These are phyloP conservation scores for Tyrophagus putrescentiae DNA, from an alignment of 1,140 invertebrate species.

Conservation along the genomic window DNA sequence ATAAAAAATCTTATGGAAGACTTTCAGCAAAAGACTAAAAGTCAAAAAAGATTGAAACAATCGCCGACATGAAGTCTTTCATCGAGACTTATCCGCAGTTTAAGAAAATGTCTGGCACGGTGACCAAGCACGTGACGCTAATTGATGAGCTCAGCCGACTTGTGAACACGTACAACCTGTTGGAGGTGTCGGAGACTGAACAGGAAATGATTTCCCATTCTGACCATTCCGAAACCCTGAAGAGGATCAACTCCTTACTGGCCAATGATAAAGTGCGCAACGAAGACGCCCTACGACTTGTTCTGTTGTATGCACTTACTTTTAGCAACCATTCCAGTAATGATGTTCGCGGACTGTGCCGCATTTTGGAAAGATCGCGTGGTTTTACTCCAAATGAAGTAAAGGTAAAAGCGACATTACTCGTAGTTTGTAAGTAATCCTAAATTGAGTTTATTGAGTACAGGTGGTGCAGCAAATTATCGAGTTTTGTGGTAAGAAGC, in stretches of 20 bases:
- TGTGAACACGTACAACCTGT: slow-evolving; percentile 57
- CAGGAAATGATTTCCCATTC: slow-evolving; percentile 86
- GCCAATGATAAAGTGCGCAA: slow-evolving; percentile 52
- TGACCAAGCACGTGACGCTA: slow-evolving; percentile 89
- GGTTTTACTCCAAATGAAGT: slow-evolving; percentile 38
- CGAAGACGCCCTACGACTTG: slow-evolving; percentile 66
- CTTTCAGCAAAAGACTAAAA: slow-evolving; percentile 87
- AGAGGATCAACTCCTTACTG: slow-evolving; percentile 55
- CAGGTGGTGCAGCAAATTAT: slow-evolving; percentile 7
- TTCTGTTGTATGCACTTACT: slow-evolving; percentile 77
- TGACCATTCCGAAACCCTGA: slow-evolving; percentile 73
- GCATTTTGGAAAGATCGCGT: slow-evolving; percentile 49
- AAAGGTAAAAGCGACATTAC: slow-evolving; percentile 28
- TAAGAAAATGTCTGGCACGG: slow-evolving; percentile 97
- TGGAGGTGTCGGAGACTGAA: slow-evolving; percentile 88
- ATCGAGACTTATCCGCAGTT: slow-evolving; percentile 96
- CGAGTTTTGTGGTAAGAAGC: slow-evolving; percentile 17
- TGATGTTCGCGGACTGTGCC: slow-evolving; percentile 53
- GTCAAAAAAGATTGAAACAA: slow-evolving; percentile 96
- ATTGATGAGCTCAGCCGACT: slow-evolving; percentile 81
- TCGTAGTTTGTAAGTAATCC: background rate
- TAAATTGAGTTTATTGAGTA: background rate
- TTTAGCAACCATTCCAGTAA: slow-evolving; percentile 77
- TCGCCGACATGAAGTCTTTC: slow-evolving; percentile 96
- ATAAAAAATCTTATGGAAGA: slow-evolving; percentile 95